phyloP scores from a whole-genome alignment of 2,797 vertebrate species.

The Acomys russatus region DNA sequence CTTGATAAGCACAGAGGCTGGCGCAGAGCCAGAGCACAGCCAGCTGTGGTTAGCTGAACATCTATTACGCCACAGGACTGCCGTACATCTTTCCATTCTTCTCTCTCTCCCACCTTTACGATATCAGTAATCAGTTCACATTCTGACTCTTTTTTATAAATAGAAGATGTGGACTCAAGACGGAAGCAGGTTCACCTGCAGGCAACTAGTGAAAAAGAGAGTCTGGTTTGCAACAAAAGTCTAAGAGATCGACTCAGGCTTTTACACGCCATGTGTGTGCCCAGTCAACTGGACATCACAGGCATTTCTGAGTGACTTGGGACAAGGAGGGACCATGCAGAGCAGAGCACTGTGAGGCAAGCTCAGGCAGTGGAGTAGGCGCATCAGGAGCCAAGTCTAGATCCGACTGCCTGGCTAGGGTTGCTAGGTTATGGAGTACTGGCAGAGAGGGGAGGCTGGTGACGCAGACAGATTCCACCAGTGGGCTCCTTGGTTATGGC shows the following conservation, averaged over 20 bases:
- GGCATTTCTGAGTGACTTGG: neutral
- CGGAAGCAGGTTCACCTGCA: neutral
- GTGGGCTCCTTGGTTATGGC: slow-evolving; percentile 27
- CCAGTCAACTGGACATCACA: neutral
- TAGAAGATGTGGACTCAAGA: neutral
- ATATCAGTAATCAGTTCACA: too few relatives aligned
- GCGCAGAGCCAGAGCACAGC: neutral
- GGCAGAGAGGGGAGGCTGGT: neutral
- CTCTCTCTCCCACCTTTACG: neutral
- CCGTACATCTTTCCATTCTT: neutral
- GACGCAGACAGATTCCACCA: neutral
- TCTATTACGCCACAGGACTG: accelerated
- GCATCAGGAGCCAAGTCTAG: neutral
- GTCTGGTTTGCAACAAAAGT: too few relatives aligned
- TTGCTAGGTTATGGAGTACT: neutral
- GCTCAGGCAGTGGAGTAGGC: accelerated
- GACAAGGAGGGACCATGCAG: neutral
- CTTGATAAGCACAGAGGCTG: neutral
- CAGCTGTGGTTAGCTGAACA: neutral
- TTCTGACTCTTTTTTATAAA: neutral
- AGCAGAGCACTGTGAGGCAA: accelerated
- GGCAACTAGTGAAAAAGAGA: neutral
- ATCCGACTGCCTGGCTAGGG: neutral
- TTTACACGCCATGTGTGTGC: neutral
- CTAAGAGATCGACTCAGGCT: neutral